These are phyloP conservation scores for Mesopsocus fuscifrons DNA, from an alignment of 2,888 invertebrate species.

Conservation along the genomic window DNA sequence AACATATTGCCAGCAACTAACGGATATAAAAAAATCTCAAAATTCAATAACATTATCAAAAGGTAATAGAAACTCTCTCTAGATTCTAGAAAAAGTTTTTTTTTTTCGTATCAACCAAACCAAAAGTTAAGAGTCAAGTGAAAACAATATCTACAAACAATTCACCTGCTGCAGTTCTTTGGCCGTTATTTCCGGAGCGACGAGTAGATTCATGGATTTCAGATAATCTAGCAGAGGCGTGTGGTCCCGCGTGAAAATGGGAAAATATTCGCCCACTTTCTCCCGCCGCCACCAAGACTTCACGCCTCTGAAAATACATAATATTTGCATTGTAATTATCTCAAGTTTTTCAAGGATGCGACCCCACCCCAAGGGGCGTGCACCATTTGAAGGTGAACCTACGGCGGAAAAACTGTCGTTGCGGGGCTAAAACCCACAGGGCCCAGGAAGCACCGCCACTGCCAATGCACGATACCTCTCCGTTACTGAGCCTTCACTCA, in stretches of 20 bases:
- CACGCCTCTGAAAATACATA: slow-evolving; percentile 21
- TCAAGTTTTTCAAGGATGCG: too few relatives aligned
- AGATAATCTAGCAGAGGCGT: slow-evolving; percentile 36
- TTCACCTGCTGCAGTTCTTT: slow-evolving; percentile 23
- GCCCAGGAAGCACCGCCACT: too few relatives aligned
- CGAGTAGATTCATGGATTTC: slow-evolving; percentile 32
- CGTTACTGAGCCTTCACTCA: too few relatives aligned
- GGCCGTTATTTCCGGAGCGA: slow-evolving; percentile 19
- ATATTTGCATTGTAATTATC: too few relatives aligned
- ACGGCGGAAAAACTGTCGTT: too few relatives aligned
- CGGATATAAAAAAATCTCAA: too few relatives aligned
- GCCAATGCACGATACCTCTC: too few relatives aligned
- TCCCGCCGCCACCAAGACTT: slow-evolving; percentile 37
- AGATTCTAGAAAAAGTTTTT: neutral
- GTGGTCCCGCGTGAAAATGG: slow-evolving; percentile 35
- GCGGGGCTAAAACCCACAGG: neutral
- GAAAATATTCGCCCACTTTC: slow-evolving; percentile 35
- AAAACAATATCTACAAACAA: slow-evolving; percentile 24
- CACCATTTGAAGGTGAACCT: too few relatives aligned
- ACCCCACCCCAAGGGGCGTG: too few relatives aligned
- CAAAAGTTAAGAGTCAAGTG: neutral
- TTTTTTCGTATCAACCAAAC: neutral
- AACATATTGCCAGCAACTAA: too few relatives aligned
- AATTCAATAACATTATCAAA: too few relatives aligned
- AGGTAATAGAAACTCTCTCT: slow-evolving; percentile 2